Percentiles rank a stretch among this genome's conserved stretches.
Evolutionary conservation across 2,113 vertebrate species (phyloP).

Genomic region (Genyomyrus donnyi): DNA sequence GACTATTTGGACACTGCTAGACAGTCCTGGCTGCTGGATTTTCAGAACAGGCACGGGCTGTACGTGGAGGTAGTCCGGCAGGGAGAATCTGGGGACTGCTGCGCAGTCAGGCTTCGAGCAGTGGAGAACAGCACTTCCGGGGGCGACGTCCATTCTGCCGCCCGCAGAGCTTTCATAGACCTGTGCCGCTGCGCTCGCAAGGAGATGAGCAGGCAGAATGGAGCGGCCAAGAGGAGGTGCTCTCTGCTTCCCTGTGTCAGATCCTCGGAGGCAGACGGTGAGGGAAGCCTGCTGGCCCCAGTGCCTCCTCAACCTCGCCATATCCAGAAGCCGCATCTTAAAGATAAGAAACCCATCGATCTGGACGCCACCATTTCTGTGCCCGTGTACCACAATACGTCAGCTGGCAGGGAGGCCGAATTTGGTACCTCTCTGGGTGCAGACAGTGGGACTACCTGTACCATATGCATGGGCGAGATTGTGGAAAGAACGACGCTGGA

Average conservation of each 20-base stretch:
- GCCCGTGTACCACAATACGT: constrained; percentile 47
- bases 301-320: constrained; percentile 57
- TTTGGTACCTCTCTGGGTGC: constrained; percentile 38
- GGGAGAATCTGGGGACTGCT: constrained; percentile 87
- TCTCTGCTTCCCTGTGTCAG: constrained; percentile 65
- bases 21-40: constrained; percentile 78
- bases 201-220: constrained; percentile 75
- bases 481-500: constrained; percentile 80
- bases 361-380: constrained; percentile 47
- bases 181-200: constrained; percentile 76
- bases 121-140: constrained; percentile 64
- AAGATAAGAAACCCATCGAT: constrained; percentile 59
- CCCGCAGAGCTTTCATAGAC: constrained; percentile 68
- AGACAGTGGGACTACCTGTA: constrained; percentile 74
- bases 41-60: constrained; percentile 81
- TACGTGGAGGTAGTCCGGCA: constrained; percentile 74
- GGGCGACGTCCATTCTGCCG: constrained; percentile 67
- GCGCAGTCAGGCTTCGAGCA: constrained; percentile 76
- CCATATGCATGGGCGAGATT: constrained; percentile 90
- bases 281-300: constrained; percentile 57
- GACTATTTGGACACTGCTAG: constrained; percentile 82
- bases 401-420: constrained; percentile 46
- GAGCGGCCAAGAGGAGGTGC: constrained; percentile 69
- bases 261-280: constrained; percentile 50
- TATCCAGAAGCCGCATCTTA: constrained; percentile 65